Conservation (phyloP, 2,113 vertebrate species). For the Ceyx margarethae region DNA sequence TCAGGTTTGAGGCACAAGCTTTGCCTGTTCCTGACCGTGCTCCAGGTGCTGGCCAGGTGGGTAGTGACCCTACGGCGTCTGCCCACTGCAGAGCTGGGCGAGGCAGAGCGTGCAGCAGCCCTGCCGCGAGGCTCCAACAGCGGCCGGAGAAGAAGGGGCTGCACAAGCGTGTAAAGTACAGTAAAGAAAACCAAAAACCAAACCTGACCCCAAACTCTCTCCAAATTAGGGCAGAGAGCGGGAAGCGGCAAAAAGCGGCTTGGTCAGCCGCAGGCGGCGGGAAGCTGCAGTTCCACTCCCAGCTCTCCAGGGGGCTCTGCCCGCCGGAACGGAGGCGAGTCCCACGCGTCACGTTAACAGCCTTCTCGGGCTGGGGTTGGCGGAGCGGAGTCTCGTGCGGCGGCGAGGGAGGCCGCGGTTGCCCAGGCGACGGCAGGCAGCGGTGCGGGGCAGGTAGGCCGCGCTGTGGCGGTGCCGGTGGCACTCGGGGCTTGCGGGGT, state of each 20-base stretch:
- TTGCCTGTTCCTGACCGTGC: not conserved
- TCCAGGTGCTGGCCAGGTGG: not conserved
- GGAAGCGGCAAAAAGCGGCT: rapidly evolving
- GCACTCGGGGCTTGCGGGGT: not conserved
- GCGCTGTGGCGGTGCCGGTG: rapidly evolving
- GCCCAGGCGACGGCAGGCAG: not conserved
- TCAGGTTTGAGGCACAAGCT: not conserved
- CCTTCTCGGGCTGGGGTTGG: not conserved
- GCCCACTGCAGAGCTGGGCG: no score
- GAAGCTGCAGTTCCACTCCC: not conserved
- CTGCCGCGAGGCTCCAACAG: no score
- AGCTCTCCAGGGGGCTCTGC: not conserved
- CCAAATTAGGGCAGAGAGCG: rapidly evolving
- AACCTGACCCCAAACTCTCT: rapidly evolving
- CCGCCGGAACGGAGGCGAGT: rapidly evolving
- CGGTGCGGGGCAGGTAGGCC: not conserved
- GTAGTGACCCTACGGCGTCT: not conserved
- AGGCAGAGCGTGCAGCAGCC: no score
- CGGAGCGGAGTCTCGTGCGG: not conserved
- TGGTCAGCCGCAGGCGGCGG: rapidly evolving
- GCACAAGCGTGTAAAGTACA: no score
- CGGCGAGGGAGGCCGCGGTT: not conserved
- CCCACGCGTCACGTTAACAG: rapidly evolving
- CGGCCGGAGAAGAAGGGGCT: no score
- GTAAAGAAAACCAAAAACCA: no score